Evolutionary conservation across 23 tunicate genomes (phyloP), one percentile per base, ranked within the genome.

Genomic region (Pegea sp.): DNA sequence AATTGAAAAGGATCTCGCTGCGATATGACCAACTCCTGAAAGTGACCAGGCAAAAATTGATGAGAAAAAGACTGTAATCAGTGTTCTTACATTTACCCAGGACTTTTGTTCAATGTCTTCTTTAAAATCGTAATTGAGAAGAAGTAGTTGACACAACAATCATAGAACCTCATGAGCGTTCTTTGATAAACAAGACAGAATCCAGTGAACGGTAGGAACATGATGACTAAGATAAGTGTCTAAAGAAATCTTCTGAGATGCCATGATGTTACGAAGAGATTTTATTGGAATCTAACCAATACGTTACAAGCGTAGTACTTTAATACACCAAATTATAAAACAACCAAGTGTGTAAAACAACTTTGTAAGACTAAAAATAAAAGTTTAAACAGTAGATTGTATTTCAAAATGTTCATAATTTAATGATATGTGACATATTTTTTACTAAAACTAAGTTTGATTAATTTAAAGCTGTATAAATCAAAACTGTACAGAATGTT

Each of bases 191-290:
- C 86, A 73, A 21, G 95, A 72, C 30, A 84, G 31, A 58, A 84
- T 84, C 95, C 95, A 84, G 29, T 68, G 69, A 56, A 84, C 58
- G 21, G 81, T 84, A 0, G 95, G 95, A 4, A 43, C 59, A 64
- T 56, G 69, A 24, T 49, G 50, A 33, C 76, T 28, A 7, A 84
- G 64, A 42, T 84, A 84, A 23, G 66, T 58, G 2, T 57, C 58
- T 72, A 84, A 68, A 72, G 59, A 69, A 23, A 84, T 4, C 59
- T 84, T 84, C 60, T 84, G 95, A 30, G 42, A 24, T 3, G 95
- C 76, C 64, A 84, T 63, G n/a, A 67, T 38, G 62, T 84, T 84
- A 44, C 69, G 95, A 7, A 84, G 71, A 29, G 95, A 72, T 21
- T 66, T 57, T 13, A 72, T 84, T 59, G 73, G 74, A 21, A 79